Evolutionary conservation across 2,797 vertebrate species (phyloP), one percentile per base, ranked within the genome.

Genomic region (Mastacembelus armatus): DNA sequence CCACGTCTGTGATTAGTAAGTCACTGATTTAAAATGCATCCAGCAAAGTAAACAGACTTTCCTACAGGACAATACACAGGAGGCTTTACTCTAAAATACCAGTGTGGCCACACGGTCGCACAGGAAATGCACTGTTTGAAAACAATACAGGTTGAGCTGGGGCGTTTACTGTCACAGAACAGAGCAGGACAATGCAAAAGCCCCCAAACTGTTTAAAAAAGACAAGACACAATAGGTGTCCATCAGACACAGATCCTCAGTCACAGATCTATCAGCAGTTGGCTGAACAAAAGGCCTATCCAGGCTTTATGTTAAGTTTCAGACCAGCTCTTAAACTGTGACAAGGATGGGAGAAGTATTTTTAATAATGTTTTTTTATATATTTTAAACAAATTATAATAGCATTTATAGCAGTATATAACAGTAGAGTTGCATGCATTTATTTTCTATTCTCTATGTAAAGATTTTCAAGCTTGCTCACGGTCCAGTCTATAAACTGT

Each of bases 41-140:
- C 40, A 30, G 43, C 61, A 56, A 44, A 57, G 61, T 42, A 79
- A 82, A 68, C 43, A 61, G 61, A 73, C 67, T 78, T 76, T 85
- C 55, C 81, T 62, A 65, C 33, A 44, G 55, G 61, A 87, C 83
- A 80, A 74, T 68, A 78, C 79, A 61, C 67, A 38, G 65, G 63
- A 83, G 86, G 83, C 79, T 89, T 89, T 84, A 66, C 79, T 71
- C 84, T 56, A 81, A 38, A 42, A 21, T 9, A 4, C 18, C 18
- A 21, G 18, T 77, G 48, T 32, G 73, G 72, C 76, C 75, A 69
- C 87, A 85, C 70, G 81, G 80, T 81, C 60, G 27, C 88, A 87
- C 89, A 93, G 92, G 92, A 94, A 93, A 88, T 75, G 71, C 84
- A 84, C 60, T 78, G 57, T 82, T 83, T 57, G 76, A 81, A 85